A percentile compares a stretch with the other conserved stretches of the same genome.
Evolutionary conservation across 2,113 vertebrate genomes (phyloP).

Genomic region (Pseudopodoces humilis): DNA sequence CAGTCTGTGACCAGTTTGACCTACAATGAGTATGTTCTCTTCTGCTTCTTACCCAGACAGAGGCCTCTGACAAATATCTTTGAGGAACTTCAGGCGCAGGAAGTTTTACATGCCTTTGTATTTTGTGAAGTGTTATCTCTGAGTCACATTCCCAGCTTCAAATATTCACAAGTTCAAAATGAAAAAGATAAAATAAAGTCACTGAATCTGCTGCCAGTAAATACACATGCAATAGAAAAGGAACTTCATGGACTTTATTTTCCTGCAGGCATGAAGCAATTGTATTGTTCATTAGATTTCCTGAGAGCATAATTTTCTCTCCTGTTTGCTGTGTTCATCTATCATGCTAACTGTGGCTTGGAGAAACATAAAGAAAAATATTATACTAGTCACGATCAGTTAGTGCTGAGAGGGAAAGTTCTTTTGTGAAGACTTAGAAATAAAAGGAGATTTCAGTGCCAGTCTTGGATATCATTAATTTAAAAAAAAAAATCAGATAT

Average conservation of each 20-base stretch:
- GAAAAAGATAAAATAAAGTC: conserved; percentile 23
- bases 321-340: neutral
- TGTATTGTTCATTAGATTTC: neutral
- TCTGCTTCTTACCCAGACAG: neutral
- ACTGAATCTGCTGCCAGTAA: conserved; percentile 1
- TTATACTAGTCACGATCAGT: neutral
- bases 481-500: neutral
- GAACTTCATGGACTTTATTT: neutral
- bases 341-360: neutral
- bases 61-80: neutral
- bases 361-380: conserved; percentile 51
- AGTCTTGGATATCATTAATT: neutral
- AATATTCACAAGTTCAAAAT: conserved; percentile 19
- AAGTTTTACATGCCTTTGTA: neutral
- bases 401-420: neutral
- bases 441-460: neutral
- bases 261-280: neutral
- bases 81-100: neutral
- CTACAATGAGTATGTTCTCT: neutral
- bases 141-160: neutral
- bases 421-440: neutral
- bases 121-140: neutral
- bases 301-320: neutral
- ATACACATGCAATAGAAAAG: neutral
- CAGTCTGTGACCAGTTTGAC: neutral